Conservation (phyloP, 2,797 vertebrate species). For the Ctenopoma multispine region DNA sequence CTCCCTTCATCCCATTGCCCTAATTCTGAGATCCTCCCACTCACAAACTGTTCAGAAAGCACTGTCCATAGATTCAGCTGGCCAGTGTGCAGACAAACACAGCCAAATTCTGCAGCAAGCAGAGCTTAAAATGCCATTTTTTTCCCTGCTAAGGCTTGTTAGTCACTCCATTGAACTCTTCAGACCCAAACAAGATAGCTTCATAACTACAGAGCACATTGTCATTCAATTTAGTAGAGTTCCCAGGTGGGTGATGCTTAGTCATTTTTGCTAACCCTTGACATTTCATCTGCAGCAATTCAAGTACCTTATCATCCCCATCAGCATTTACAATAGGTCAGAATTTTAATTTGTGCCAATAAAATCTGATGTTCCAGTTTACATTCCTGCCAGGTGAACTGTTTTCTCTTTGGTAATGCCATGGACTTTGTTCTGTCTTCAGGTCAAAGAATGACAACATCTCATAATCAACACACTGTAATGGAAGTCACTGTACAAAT, state of each 20-base stretch:
- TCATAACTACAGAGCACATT: not conserved
- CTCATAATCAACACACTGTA: not conserved
- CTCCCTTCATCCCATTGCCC: constrained; percentile 67
- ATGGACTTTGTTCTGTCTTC: not conserved
- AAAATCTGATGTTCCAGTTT: not conserved
- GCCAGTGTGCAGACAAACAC: constrained; percentile 43
- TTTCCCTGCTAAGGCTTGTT: constrained; percentile 19
- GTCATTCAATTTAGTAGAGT: constrained; percentile 7
- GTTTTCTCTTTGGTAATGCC: not conserved
- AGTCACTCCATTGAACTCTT: constrained; percentile 11
- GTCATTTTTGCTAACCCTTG: not conserved
- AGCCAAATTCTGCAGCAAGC: constrained; percentile 48
- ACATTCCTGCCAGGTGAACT: not conserved
- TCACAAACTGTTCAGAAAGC: constrained; percentile 75
- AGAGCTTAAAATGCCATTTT: constrained; percentile 46
- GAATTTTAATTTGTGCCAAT: constrained; percentile 2
- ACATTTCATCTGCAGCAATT: constrained; percentile 4
- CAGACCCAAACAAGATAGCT: not conserved
- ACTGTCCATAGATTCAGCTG: constrained; percentile 62
- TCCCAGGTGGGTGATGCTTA: not conserved
- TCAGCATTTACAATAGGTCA: not conserved
- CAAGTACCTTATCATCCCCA: not conserved
- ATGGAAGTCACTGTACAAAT: not conserved
- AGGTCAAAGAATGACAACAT: constrained; percentile 14
- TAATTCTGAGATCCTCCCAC: constrained; percentile 80